These are phyloP conservation scores for Gobio gobio DNA, from an alignment of 2,113 vertebrate species.

Conservation along the genomic window DNA sequence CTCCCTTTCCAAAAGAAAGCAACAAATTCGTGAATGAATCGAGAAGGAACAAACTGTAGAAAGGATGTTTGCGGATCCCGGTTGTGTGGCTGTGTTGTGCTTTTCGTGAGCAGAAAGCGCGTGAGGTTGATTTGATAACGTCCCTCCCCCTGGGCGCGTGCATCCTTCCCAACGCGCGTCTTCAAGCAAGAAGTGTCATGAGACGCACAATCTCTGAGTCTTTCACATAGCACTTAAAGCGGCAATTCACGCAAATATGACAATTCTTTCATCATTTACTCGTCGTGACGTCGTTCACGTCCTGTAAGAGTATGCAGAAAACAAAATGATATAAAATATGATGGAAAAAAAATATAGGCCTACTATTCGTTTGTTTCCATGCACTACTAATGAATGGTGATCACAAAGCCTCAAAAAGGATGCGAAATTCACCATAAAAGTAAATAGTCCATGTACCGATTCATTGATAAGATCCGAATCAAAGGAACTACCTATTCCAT, in stretches of 20 bases:
- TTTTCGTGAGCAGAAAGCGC: constrained; percentile 58
- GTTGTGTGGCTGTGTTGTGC: constrained; percentile 30
- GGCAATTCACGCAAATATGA: neutral
- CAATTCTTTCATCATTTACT: neutral
- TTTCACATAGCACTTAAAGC: neutral
- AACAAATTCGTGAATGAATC: neutral
- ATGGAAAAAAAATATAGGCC: neutral
- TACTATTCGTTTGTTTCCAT: neutral
- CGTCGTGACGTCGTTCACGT: neutral
- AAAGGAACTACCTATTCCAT: neutral
- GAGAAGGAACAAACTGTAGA: neutral
- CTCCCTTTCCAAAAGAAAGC: constrained; percentile 15
- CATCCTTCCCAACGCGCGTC: constrained; percentile 38
- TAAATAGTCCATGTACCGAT: neutral
- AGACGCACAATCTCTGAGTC: neutral
- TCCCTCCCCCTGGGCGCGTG: constrained; percentile 68
- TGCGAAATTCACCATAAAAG: neutral
- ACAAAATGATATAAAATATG: no score
- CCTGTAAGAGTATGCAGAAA: no score
- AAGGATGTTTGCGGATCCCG: constrained; percentile 13
- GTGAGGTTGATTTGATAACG: constrained; percentile 63
- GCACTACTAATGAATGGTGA: neutral
- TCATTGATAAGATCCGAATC: neutral
- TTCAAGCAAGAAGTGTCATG: constrained; percentile 31
- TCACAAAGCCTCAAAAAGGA: neutral